These are phyloP conservation scores for Pandemis heparana DNA, from an alignment of 2,888 invertebrate species.

Conservation along the genomic window DNA sequence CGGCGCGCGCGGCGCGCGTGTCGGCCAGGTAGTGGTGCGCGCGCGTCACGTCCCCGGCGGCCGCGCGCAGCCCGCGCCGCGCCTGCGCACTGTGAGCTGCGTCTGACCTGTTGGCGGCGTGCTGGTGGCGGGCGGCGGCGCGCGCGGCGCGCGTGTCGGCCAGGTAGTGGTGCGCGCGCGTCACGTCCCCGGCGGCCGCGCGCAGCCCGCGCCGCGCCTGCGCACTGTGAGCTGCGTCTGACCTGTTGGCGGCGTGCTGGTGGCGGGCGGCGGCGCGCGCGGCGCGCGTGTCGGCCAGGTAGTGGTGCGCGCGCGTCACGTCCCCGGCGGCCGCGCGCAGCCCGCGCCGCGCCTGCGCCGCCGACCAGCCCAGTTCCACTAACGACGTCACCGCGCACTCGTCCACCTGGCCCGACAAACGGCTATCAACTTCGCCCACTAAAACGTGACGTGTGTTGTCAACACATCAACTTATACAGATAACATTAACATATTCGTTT, in stretches of 20 bases:
- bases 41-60: slow-evolving; percentile 23
- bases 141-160: slow-evolving; percentile 53
- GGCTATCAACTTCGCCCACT: not conserved
- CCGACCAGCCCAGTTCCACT: slow-evolving; percentile 87
- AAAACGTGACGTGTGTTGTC: too few relatives aligned
- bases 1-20: slow-evolving; percentile 66
- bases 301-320: slow-evolving; percentile 33
- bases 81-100: slow-evolving; percentile 82
- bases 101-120: slow-evolving; percentile 3
- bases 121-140: slow-evolving; percentile 59
- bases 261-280: slow-evolving; percentile 64
- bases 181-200: slow-evolving; percentile 57
- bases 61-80: slow-evolving; percentile 88
- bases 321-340: slow-evolving; percentile 75
- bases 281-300: slow-evolving; percentile 45
- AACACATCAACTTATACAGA: too few relatives aligned
- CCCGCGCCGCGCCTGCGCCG: slow-evolving; percentile 89
- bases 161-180: slow-evolving; percentile 35
- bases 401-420: slow-evolving; percentile 62
- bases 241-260: slow-evolving; percentile 39
- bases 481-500: too few relatives aligned
- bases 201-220: slow-evolving; percentile 90
- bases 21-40: slow-evolving; percentile 34
- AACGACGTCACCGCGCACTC: slow-evolving; percentile 61
- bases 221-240: slow-evolving; percentile 50